Evolutionary conservation across 1,140 invertebrate species (phyloP).

Genomic region (Hetaerina americana): DNA sequence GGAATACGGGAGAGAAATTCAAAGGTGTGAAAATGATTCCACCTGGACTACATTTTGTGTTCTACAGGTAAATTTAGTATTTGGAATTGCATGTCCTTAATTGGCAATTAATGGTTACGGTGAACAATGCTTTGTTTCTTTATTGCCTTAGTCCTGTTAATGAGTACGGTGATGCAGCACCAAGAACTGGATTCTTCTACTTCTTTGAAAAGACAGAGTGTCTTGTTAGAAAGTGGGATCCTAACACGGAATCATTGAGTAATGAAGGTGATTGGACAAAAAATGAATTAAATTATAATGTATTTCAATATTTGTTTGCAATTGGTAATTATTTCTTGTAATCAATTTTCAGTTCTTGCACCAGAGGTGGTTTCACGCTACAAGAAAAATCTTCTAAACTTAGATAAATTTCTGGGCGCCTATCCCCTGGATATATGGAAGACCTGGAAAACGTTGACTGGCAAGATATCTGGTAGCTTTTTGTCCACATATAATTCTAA

Average conservation of each 20-base stretch:
- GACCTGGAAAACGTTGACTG: conserved; percentile 73
- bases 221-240: conserved; percentile 76
- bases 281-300: conserved; percentile 4
- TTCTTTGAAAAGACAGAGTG: conserved; percentile 72
- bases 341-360: conserved; percentile 29
- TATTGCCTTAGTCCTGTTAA: conserved; percentile 36
- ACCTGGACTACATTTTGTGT: conserved; percentile 87
- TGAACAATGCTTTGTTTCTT: no score
- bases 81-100: conserved; percentile 7
- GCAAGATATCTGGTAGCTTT: conserved; percentile 47
- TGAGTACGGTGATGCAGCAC: conserved; percentile 41
- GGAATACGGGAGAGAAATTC: conserved; percentile 86
- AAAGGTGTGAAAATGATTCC: conserved; percentile 98
- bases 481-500: neutral
- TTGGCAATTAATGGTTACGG: no score
- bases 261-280: conserved; percentile 27
- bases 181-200: conserved; percentile 81
- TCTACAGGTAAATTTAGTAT: conserved; percentile 54
- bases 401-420: conserved; percentile 72
- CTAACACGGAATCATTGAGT: conserved; percentile 50
- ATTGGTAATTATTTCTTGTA: neutral
- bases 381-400: conserved; percentile 54
- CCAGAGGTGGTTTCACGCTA: conserved; percentile 45
- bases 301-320: conserved; percentile 18
- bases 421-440: conserved; percentile 85